These are phyloP conservation scores for Octomys mimax DNA, from an alignment of 2,797 vertebrate species.

Conservation along the genomic window DNA sequence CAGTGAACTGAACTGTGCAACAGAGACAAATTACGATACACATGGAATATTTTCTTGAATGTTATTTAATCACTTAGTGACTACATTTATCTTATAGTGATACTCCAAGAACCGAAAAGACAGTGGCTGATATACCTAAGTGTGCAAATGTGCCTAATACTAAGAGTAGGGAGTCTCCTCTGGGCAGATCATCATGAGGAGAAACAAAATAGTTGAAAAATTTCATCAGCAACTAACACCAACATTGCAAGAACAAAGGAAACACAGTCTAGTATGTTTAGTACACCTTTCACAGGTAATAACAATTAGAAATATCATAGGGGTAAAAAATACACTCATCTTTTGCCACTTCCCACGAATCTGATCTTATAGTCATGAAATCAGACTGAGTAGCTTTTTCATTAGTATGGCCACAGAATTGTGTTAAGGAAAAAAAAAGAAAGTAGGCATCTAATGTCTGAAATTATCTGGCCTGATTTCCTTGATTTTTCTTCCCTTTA, in stretches of 20 bases:
- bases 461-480: not conserved
- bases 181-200: not conserved
- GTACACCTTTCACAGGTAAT: not conserved
- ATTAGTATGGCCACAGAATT: not conserved
- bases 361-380: not conserved
- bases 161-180: not conserved
- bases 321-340: not conserved
- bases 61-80: not conserved
- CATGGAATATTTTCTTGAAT: not conserved
- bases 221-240: not conserved
- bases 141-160: not conserved
- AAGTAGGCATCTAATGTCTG: not conserved
- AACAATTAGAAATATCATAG: not conserved
- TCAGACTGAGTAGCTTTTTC: not conserved
- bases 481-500: not conserved
- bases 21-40: not conserved
- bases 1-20: not conserved
- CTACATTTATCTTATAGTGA: not conserved
- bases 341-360: not conserved
- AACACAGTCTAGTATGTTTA: not conserved
- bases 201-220: not conserved
- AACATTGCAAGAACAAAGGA: not conserved
- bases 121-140: not conserved
- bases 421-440: not conserved
- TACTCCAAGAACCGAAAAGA: not conserved